Evolutionary conservation across 1,140 invertebrate species (phyloP), one percentile per base, ranked within the genome.

Genomic region (Dreissena polymorpha): DNA sequence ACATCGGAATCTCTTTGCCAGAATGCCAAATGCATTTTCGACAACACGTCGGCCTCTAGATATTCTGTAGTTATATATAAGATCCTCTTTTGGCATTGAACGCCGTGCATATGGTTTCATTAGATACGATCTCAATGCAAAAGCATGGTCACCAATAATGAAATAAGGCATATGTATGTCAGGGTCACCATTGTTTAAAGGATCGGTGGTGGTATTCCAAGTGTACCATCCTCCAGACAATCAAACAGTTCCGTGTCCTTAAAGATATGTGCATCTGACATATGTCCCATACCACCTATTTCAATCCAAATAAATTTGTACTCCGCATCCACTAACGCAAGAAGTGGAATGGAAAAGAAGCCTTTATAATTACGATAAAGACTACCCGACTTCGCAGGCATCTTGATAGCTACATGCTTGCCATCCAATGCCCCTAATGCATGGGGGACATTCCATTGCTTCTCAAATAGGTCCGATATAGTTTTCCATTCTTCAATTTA

Each of bases 21-120:
- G 29, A 53, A 84, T 84, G 23, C 77, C 90, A 88, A 92, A 92
- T 27, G 88, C 83, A 88, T 91, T 91, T 86, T 93, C 92, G 13
- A 89, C 86, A 16, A 88, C 83, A 63, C 88, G 78, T 50, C 92
- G 29, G 10, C 89, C 91, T 60, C 88, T 77, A 39, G 86, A 89
- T 13, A 93, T 84, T 79, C 93, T 83, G 83, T 94, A 94, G 86
- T 94, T 94, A 86, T 18, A 68, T 68, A 68, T 68, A 91, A 93
- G 83, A 94, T 71, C 60, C 83, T 75, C 67, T 86, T 74, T 29
- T 84, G n/a, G n/a, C n/a, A n/a, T n/a, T n/a, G n/a, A n/a, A n/a
- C n/a, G n/a, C n/a, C n/a, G n/a, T n/a, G n/a, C n/a, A n/a, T 60
- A 92, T 85, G 27, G 86, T 29, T 86, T 77, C 86, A n/a, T n/a